phyloP scores from a whole-genome alignment of 2,888 invertebrate genomes.

The Cephus pygmeus region DNA sequence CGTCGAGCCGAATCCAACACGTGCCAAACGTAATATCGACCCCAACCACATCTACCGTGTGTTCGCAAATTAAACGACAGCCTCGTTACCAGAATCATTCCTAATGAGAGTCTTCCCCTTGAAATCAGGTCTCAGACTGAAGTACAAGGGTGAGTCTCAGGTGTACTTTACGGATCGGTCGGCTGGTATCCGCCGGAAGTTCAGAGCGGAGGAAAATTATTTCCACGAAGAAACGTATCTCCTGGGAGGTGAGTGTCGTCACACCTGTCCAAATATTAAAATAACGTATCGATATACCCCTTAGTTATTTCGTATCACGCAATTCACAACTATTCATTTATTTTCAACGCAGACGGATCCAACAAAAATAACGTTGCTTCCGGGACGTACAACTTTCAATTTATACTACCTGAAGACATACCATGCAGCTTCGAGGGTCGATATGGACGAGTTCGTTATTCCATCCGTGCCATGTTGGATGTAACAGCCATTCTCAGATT shows the following conservation, averaged over 20 bases:
- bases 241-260: conserved; percentile 41
- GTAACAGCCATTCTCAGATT: conserved; percentile 37
- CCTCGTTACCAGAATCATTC: not conserved
- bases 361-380: not conserved
- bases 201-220: conserved; percentile 47
- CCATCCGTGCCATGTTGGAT: conserved; percentile 64
- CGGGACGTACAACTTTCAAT: not conserved
- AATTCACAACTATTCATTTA: not conserved
- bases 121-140: conserved; percentile 45
- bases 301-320: too few relatives aligned
- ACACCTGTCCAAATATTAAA: not conserved
- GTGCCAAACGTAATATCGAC: conserved; percentile 40
- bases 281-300: not conserved
- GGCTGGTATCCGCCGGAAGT: conserved; percentile 50
- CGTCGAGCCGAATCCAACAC: conserved; percentile 24
- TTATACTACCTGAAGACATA: conserved; percentile 63
- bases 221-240: conserved; percentile 46
- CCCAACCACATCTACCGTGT: conserved; percentile 3
- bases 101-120: not conserved
- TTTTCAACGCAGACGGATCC: not conserved
- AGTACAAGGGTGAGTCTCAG: conserved; percentile 52
- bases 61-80: not conserved
- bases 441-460: conserved; percentile 66
- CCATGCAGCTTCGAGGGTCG: conserved; percentile 65
- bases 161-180: conserved; percentile 55